Base-by-base conservation (phyloP, 2,797 vertebrate genomes). In the Eospalax fontanierii region DNA sequence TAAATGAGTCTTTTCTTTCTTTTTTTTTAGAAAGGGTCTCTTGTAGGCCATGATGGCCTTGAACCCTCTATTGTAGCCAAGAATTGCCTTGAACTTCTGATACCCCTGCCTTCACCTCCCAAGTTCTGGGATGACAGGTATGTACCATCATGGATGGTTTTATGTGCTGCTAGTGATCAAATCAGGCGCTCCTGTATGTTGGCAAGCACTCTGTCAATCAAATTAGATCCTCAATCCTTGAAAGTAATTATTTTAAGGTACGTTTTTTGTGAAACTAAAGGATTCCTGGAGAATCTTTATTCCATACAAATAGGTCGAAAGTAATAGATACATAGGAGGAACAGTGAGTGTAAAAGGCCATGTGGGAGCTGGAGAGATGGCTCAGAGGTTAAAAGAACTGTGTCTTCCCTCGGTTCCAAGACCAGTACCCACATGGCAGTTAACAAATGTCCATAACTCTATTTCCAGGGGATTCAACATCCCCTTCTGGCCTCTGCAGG, bases 261-360 rank as follows among this genome's bases (percentile, higher is more conserved):
- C 10, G n/a, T 9, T 40, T 59, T 87, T 90, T 71, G 76, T 81
- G 80, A 88, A 70, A 80, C 43, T 71, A 88, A 74, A 79, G 10
- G 24, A 84, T 88, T 63, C 14, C 38, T 54, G 91, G 38, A 86
- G 38, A 89, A 74, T 65, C 46, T 30, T 59, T 7, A 92, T 78
- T 91, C 43, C 65, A 2, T 46, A 73, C 38, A 40, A 89, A 6
- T 68, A 24, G 30, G 28, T 9, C 24, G 63, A 87, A 71, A 79
- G 46, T 33, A 87, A 30, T 38, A 88, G 59, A 83, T 79, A 82
- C 7, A 38, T 1, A 11, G 19, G 12, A 24, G 11, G 15, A 33
- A 80, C 15, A 2, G 35, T 12, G 73, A 63, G 18, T 82, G 63
- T 59, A 68, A 75, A 84, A 90, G 35, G 9, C 35, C 71, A 84